These are phyloP conservation scores for Pteropus alecto DNA, from an alignment of 2,113 vertebrate genomes.

Conservation along the genomic window DNA sequence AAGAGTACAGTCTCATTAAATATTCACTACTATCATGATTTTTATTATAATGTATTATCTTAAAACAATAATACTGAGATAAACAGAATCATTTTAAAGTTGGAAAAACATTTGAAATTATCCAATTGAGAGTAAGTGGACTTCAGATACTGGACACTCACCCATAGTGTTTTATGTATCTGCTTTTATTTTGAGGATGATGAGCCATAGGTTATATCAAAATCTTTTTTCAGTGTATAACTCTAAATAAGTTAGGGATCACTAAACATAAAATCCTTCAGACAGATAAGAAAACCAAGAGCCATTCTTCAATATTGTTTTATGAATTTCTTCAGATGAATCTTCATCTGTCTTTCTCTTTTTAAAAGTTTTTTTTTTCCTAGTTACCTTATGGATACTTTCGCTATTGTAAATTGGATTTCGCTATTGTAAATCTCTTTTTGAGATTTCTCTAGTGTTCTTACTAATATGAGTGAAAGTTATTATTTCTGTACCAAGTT, in stretches of 20 bases:
- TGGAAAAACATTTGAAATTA: background rate
- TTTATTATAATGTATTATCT: background rate
- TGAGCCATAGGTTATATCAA: background rate
- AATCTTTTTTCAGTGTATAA: background rate
- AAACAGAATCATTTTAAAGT: background rate
- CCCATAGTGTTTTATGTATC: background rate
- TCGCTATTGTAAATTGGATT: background rate
- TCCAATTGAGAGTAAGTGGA: background rate
- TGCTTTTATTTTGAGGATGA: background rate
- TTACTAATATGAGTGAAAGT: background rate
- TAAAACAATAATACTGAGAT: background rate
- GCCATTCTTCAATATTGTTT: background rate
- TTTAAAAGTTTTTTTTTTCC: too few relatives aligned
- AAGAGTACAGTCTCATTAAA: background rate
- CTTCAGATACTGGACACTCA: background rate
- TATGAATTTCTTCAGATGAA: background rate
- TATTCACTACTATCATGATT: background rate
- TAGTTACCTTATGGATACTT: background rate
- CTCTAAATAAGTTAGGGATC: background rate
- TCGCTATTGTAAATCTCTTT: background rate
- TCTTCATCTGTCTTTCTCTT: background rate
- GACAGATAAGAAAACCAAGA: background rate
- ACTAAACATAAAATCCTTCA: background rate
- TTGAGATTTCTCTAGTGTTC: background rate
- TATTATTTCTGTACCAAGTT: background rate